These are phyloP conservation scores for Clangula hyemalis DNA, from an alignment of 2,797 vertebrate species.

Conservation along the genomic window DNA sequence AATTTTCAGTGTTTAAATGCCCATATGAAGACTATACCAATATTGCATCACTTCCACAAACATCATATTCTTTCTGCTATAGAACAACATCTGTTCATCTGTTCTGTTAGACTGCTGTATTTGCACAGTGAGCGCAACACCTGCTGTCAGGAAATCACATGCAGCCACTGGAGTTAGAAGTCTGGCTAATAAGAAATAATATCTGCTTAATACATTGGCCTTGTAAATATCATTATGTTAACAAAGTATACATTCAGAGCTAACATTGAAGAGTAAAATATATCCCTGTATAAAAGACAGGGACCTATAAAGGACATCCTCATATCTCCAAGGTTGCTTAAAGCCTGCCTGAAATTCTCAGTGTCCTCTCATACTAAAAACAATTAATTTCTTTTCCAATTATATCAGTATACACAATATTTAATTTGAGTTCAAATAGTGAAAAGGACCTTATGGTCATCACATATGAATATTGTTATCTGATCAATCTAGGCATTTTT, in stretches of 20 bases:
- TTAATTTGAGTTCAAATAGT: not conserved
- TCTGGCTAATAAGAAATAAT: not conserved
- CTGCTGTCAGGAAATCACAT: not conserved
- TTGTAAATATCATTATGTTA: not conserved
- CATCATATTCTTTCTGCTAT: not conserved
- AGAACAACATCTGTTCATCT: not conserved
- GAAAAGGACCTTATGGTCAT: not conserved
- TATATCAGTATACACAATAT: not conserved
- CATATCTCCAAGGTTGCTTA: not conserved
- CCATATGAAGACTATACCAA: not conserved
- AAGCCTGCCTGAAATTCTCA: not conserved
- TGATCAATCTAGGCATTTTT: not conserved
- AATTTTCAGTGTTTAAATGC: not conserved
- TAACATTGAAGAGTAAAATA: not conserved
- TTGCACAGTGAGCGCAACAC: not conserved
- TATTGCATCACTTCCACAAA: not conserved
- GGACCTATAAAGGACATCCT: not conserved
- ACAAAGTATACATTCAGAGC: not conserved
- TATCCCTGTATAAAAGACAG: not conserved
- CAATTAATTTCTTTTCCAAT: not conserved
- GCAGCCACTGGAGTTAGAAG: not conserved
- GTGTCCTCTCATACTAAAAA: not conserved
- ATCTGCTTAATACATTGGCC: not conserved
- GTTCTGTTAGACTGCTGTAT: not conserved
- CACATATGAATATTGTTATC: not conserved